These are phyloP conservation scores for Machimus atricapillus DNA, from an alignment of 2,888 invertebrate species.

Conservation along the genomic window DNA sequence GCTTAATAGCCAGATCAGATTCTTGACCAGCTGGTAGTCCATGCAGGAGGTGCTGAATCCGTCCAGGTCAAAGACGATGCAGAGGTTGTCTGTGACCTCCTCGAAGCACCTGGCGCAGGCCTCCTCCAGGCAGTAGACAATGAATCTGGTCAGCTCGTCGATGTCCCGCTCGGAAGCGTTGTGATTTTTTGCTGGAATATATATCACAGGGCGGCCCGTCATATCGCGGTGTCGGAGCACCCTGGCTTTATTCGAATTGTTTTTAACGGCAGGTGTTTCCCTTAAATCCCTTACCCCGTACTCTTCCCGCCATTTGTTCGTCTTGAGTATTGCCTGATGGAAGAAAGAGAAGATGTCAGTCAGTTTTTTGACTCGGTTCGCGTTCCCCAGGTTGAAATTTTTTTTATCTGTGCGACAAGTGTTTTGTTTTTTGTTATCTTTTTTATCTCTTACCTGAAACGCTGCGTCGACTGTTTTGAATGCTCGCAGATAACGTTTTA, in stretches of 20 bases:
- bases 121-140: slow-evolving; percentile 78
- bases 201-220: slow-evolving; percentile 76
- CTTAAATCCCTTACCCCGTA: slow-evolving; percentile 72
- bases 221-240: slow-evolving; percentile 77
- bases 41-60: slow-evolving; percentile 78
- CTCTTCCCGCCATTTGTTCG: slow-evolving; percentile 79
- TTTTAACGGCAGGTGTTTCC: slow-evolving; percentile 65
- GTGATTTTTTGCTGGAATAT: slow-evolving; percentile 81
- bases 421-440: too few relatives aligned
- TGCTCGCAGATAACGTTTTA: slow-evolving; percentile 74
- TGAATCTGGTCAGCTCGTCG: slow-evolving; percentile 79
- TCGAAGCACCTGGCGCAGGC: slow-evolving; percentile 80
- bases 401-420: neutral
- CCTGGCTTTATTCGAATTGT: slow-evolving; percentile 71
- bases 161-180: slow-evolving; percentile 73
- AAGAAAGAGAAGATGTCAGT: slow-evolving; percentile 14
- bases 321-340: slow-evolving; percentile 75
- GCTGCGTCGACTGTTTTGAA: slow-evolving; percentile 77
- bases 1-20: slow-evolving; percentile 78
- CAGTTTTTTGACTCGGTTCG: neutral
- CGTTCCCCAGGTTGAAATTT: neutral
- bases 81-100: slow-evolving; percentile 79
- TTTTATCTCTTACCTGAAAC: slow-evolving; percentile 68
- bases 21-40: slow-evolving; percentile 82
- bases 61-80: slow-evolving; percentile 80